Base-by-base conservation (phyloP, 2,888 invertebrate species). In the Chrysopilus asiliformis region DNA sequence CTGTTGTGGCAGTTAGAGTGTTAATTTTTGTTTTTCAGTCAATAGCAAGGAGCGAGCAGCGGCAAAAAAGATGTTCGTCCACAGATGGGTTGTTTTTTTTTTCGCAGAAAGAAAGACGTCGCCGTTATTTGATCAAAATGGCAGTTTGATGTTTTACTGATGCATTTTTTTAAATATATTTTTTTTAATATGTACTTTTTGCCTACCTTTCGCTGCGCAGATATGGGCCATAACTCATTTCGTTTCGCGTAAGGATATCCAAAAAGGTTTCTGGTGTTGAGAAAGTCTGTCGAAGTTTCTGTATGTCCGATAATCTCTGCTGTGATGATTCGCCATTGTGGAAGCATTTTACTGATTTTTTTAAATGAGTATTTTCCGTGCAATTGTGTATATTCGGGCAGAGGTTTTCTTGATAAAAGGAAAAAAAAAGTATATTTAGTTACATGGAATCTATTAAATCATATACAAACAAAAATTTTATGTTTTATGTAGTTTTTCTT, bases 191-290 rank as follows among this genome's bases (percentile, higher is more conserved):
- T 18, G 26, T 25, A 17, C 15, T 2, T 10, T 17, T 20, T 14
- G 4, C 24, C 32, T 36, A 48, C 53, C 57, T 53, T 24, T 62
- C 58, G 15, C 57, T 56, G 14, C 56, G 57, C 39, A 58, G 39
- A 44, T 60, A 58, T 24, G 39, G 34, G 28, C 60, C 62, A 31
- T 62, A 62, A 40, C 55, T 56, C 8, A 56, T 47, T 8, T 55
- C 50, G 32, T 58, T 56, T n/a, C 50, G 22, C 10, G 22, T 22
- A 22, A 22, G 10, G 7, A 10, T 8, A 22, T 22, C 47, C 9
- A 50, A 47, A 40, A 61, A 58, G 10, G 60, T 52, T 41, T 60
- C 60, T 3, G 60, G 61, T 1, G 57, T 58, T 9, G 60, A 61
- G 41, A 54, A 58, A 1, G 61, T 60, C 25, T 58, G 59, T 12